Base-by-base conservation (phyloP, 1,140 invertebrate genomes). In the Polyergus mexicanus region DNA sequence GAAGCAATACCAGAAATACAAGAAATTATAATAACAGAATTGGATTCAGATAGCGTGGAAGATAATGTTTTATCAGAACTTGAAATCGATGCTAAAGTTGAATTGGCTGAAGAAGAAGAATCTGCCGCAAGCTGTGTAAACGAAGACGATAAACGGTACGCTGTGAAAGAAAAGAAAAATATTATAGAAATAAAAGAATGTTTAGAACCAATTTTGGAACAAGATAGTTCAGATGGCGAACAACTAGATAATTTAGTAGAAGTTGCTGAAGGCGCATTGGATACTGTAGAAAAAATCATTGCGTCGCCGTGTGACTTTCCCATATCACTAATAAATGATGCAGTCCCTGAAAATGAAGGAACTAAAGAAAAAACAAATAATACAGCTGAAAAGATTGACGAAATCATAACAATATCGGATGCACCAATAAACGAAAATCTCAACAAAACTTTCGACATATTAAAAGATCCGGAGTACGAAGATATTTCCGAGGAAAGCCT, bases 401-500 rank as follows among this genome's bases (percentile, higher is more conserved):
- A 85, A 63, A n/a, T 7, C 16, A 32, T 47, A 47, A 47, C 25
- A 8, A 74, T 60, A 85, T 25, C 44, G 1, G 38, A 74, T 56
- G 74, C 75, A 16, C 41, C 38, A n/a, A 44, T 60, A 22, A 63
- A 10, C 3, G 76, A 86, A 22, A 56, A 74, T 10, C 7, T 78
- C 7, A 88, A 92, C 19, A 92, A 91, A 71, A 88, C 88, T 5
- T 88, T 90, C 11, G 91, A 93, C 22, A 71, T 93, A 25, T 62
- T 94, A 47, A 92, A 90, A 41, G 94, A 95, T 86, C 91, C 94
- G 5, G 94, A 94, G n/a, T 95, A 94, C 47, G 94, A 95, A 47
- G 94, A 95, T 78, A 95, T 95, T 38, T 95, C 95, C 1, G 94
- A 95, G 44, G 95, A 95, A 65, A 95, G 94, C 68, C 88, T 94